Conservation (phyloP, 1,140 invertebrate genomes). For the Drosophila aff. region DNA sequence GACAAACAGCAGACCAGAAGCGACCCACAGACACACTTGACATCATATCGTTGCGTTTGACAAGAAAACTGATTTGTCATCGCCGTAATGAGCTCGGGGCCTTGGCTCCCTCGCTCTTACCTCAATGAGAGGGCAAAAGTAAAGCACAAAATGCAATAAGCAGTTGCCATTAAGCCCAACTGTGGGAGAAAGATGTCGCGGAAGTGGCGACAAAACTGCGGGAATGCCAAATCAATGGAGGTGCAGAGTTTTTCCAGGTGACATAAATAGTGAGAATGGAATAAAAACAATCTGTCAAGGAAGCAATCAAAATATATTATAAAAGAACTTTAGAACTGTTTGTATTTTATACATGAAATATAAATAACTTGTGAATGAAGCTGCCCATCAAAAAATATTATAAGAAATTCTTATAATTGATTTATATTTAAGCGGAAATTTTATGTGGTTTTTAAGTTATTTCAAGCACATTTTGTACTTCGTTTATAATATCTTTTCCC, state of each 20-base stretch:
- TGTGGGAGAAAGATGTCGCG: constrained; percentile 37
- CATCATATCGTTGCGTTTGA: constrained; percentile 68
- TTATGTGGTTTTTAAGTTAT: not conserved
- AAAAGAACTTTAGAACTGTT: too few species aligned
- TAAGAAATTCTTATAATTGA: too few species aligned
- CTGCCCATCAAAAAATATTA: too few species aligned
- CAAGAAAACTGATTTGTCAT: constrained; percentile 83
- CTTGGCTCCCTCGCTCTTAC: constrained; percentile 40
- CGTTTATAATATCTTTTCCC: not conserved
- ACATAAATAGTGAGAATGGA: too few species aligned
- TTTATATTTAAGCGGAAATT: too few species aligned
- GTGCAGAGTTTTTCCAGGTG: not conserved
- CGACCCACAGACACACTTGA: constrained; percentile 58
- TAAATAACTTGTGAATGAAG: too few species aligned
- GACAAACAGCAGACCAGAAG: not conserved
- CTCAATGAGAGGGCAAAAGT: constrained; percentile 70
- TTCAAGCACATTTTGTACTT: not conserved
- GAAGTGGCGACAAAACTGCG: not conserved
- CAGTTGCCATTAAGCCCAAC: constrained; percentile 71
- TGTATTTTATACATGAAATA: too few species aligned
- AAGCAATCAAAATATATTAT: not conserved
- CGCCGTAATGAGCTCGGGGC: constrained; percentile 71
- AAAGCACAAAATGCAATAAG: constrained; percentile 71
- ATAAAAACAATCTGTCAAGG: not conserved
- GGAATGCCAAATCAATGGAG: not conserved